Conservation (phyloP, 2,888 invertebrate species). For the Limenitis camilla region DNA sequence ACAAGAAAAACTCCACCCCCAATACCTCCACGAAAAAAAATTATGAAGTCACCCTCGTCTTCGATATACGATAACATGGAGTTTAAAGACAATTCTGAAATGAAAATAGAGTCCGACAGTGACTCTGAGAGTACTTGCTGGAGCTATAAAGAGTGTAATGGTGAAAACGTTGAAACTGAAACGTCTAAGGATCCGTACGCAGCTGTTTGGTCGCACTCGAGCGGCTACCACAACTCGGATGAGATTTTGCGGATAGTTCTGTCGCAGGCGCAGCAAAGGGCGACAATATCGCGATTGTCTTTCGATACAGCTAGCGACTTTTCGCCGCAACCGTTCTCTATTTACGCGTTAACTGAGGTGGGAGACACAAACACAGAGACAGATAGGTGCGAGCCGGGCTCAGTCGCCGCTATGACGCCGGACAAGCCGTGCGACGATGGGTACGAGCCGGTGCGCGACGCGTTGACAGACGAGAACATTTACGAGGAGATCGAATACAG, state of each 20-base stretch:
- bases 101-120: constrained; percentile 40
- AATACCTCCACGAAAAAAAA: constrained; percentile 46
- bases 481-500: constrained; percentile 68
- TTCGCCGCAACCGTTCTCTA: constrained; percentile 48
- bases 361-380: constrained; percentile 35
- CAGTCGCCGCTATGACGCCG: constrained; percentile 64
- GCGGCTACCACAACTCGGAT: constrained; percentile 65
- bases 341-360: constrained; percentile 63
- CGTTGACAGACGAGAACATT: constrained; percentile 62
- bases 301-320: constrained; percentile 61
- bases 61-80: constrained; percentile 43
- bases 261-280: constrained; percentile 47
- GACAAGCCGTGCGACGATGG: constrained; percentile 63
- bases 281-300: constrained; percentile 54
- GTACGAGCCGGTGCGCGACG: constrained; percentile 65
- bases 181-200: constrained; percentile 48
- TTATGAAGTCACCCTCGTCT: constrained; percentile 43
- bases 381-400: constrained; percentile 59
- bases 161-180: constrained; percentile 45
- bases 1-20: constrained; percentile 38
- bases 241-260: constrained; percentile 52
- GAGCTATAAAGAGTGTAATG: constrained; percentile 65
- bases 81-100: constrained; percentile 24
- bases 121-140: constrained; percentile 66
- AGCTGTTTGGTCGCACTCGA: constrained; percentile 61